Percentiles rank a stretch among this genome's conserved stretches.
Evolutionary conservation across 2,888 invertebrate genomes (phyloP).

Genomic region (Mythimna lalbum): DNA sequence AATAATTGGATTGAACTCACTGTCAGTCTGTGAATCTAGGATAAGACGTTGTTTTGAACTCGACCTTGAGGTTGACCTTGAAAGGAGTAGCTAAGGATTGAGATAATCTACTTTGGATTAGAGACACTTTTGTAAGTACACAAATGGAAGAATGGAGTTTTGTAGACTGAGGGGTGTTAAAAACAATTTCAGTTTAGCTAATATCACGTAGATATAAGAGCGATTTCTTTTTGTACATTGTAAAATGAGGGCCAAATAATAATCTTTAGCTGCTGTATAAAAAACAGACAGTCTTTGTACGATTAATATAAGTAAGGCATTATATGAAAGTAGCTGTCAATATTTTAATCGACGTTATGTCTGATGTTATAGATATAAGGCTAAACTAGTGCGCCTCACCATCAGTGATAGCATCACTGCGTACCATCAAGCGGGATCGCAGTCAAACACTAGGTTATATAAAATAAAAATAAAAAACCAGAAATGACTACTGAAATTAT

Average conservation of each 20-base stretch:
- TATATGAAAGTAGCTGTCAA: neutral
- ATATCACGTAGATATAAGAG: neutral
- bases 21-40: neutral
- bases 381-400: too few relatives aligned
- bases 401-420: too few relatives aligned
- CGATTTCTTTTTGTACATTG: too few relatives aligned
- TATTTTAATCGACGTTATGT: neutral
- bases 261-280: neutral
- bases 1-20: neutral
- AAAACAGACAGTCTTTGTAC: neutral
- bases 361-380: neutral
- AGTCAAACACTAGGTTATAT: too few relatives aligned
- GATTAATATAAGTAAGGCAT: neutral
- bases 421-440: too few relatives aligned
- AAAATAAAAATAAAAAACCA: too few relatives aligned
- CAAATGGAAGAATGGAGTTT: neutral
- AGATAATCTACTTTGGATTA: too few relatives aligned
- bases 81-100: neutral
- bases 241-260: too few relatives aligned
- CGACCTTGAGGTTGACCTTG: neutral
- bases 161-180: neutral
- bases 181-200: neutral
- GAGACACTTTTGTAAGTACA: neutral
- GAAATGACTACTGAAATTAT: neutral
- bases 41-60: slow-evolving; percentile 1